Evolutionary conservation across 2,113 vertebrate species (phyloP).

Genomic region (Montifringilla adamsi): DNA sequence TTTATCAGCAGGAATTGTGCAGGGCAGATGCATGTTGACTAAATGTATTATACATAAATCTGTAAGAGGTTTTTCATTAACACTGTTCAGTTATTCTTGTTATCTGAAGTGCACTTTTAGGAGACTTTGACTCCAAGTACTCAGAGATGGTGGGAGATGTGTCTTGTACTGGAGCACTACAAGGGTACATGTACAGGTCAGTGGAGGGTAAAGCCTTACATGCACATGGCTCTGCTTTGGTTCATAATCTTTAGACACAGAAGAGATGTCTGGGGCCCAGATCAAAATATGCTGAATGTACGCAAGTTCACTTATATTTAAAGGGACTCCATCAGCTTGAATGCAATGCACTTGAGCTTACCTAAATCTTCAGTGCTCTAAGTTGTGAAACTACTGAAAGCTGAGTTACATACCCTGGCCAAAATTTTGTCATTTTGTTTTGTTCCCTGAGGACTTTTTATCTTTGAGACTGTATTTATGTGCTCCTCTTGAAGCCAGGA

Average conservation of each 20-base stretch:
- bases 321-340: not conserved
- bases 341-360: not conserved
- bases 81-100: not conserved
- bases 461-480: not conserved
- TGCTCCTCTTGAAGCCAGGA: not conserved
- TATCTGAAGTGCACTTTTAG: not conserved
- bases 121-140: not conserved
- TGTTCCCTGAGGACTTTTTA: not conserved
- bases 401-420: not conserved
- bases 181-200: accelerated
- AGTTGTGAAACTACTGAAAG: not conserved
- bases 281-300: not conserved
- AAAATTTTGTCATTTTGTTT: not conserved
- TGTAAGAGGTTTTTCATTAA: not conserved
- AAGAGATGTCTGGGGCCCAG: not conserved
- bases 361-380: not conserved
- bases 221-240: not conserved
- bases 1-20: not conserved
- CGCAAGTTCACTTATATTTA: accelerated
- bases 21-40: not conserved
- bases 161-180: not conserved
- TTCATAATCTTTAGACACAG: not conserved
- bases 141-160: not conserved
- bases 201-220: not conserved
- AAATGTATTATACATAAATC: not conserved